Conservation (phyloP, 2,888 invertebrate species). For the Lasius fuliginosus region DNA sequence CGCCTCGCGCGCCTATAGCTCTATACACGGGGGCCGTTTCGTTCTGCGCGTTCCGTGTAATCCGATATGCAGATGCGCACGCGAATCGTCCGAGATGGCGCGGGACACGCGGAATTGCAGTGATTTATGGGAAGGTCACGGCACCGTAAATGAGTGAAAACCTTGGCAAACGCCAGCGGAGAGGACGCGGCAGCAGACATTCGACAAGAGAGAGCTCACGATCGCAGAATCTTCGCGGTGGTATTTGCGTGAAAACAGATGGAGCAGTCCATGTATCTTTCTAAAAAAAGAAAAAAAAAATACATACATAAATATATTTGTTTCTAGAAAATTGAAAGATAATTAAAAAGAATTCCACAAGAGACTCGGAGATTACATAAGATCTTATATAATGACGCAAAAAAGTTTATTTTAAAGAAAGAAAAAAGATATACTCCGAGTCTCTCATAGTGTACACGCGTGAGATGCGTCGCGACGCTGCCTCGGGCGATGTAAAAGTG, state of each 20-base stretch:
- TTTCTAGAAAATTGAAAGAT: background rate
- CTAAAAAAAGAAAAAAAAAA: no score
- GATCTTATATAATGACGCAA: background rate
- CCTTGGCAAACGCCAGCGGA: conserved; percentile 35
- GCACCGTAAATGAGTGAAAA: conserved; percentile 61
- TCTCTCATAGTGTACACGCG: background rate
- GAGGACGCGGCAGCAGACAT: background rate
- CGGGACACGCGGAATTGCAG: conserved; percentile 46
- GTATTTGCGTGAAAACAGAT: background rate
- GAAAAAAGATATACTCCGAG: background rate
- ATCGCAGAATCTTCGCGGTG: background rate
- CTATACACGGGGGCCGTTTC: conserved; percentile 66
- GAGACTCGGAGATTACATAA: background rate
- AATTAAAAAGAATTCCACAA: background rate
- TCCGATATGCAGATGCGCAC: conserved; percentile 77
- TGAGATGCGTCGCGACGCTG: background rate
- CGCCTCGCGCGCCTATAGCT: conserved; percentile 53
- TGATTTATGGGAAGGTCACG: conserved; percentile 64
- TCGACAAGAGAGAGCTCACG: background rate
- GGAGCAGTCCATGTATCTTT: background rate
- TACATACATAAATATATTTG: background rate
- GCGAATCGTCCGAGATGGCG: conserved; percentile 49
- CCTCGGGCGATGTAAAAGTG: conserved; percentile 50
- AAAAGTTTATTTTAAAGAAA: background rate
- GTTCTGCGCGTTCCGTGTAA: conserved; percentile 72